Percentiles rank a stretch among this genome's conserved stretches.
phyloP scores from a whole-genome alignment of 2,113 vertebrate genomes.

The Panthera leo region DNA sequence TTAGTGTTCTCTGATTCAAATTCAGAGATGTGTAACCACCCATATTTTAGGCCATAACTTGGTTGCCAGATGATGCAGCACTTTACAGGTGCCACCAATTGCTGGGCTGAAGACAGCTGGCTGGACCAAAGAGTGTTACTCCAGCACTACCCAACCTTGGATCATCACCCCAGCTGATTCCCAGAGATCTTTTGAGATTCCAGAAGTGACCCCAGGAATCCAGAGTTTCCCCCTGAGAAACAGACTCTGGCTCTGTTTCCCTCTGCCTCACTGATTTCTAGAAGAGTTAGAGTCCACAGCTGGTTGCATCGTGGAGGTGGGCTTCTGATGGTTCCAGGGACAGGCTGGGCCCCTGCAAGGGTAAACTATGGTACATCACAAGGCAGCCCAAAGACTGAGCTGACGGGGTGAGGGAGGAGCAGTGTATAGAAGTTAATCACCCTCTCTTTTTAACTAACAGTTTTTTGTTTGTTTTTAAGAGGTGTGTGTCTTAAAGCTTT shows the following conservation, averaged over 20 bases:
- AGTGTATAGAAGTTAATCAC: not conserved
- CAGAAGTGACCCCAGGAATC: not conserved
- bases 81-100: not conserved
- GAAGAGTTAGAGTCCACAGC: not conserved
- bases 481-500: not conserved
- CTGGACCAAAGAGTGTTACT: not conserved
- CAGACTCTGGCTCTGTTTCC: not conserved
- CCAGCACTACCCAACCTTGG: not conserved
- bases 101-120: not conserved
- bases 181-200: not conserved
- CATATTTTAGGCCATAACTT: not conserved
- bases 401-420: not conserved
- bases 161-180: not conserved
- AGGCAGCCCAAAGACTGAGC: not conserved
- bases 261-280: not conserved
- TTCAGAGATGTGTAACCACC: not conserved
- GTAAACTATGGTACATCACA: not conserved
- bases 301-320: not conserved
- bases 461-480: not conserved
- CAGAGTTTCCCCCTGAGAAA: not conserved
- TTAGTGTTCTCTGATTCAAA: not conserved
- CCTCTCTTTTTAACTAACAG: not conserved
- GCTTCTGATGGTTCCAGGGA: not conserved
- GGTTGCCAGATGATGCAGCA: not conserved
- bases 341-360: not conserved